Conservation (phyloP, 2,888 invertebrate genomes). For the Caenorhabditis auriculariae region DNA sequence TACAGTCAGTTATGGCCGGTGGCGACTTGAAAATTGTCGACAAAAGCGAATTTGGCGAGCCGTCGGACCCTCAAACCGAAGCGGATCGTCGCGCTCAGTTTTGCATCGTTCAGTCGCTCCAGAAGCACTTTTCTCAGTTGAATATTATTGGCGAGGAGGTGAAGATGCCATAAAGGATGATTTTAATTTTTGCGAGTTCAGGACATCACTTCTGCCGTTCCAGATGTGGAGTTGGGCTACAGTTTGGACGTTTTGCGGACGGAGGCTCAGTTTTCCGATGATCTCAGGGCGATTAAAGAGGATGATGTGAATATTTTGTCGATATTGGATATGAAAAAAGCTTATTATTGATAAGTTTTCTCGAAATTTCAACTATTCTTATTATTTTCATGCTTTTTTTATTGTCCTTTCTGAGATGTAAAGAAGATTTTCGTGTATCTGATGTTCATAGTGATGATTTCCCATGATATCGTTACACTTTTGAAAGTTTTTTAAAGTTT, state of each 20-base stretch:
- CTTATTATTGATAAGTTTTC: too few species aligned
- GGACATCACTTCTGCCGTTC: conserved; percentile 70
- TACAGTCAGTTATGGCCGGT: conserved; percentile 47
- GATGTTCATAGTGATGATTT: too few species aligned
- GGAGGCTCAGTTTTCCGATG: conserved; percentile 72
- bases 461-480: too few species aligned
- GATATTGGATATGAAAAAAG: too few species aligned
- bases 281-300: conserved; percentile 71
- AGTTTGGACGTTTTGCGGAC: conserved; percentile 73
- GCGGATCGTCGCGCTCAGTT: conserved; percentile 92
- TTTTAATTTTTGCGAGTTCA: not conserved
- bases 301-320: too few species aligned
- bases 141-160: conserved; percentile 85
- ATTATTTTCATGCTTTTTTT: conserved; percentile 74
- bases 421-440: conserved; percentile 71
- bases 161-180: too few species aligned
- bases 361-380: too few species aligned
- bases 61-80: conserved; percentile 79
- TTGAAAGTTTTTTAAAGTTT: too few species aligned
- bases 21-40: conserved; percentile 66
- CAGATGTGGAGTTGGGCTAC: conserved; percentile 77
- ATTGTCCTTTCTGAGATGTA: conserved; percentile 70
- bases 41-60: conserved; percentile 72
- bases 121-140: conserved; percentile 79
- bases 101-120: conserved; percentile 85